Conservation (phyloP, 1,140 invertebrate genomes). For the Neoseiulus cucumeris region DNA sequence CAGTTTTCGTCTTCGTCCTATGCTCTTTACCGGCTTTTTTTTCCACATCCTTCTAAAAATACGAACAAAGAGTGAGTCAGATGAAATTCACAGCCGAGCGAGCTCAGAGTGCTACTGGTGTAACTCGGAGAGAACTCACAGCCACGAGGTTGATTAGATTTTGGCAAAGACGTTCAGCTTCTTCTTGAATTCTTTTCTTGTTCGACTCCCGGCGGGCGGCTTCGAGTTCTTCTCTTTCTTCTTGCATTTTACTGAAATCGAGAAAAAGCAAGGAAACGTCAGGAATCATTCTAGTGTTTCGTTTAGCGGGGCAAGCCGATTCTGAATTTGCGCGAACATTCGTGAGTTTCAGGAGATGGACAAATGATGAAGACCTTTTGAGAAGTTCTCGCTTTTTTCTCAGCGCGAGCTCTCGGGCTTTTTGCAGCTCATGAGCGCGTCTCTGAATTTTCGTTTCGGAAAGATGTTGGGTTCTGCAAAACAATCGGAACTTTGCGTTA, state of each 20-base stretch:
- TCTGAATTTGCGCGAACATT: not conserved
- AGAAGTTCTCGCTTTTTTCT: not conserved
- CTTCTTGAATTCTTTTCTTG: not conserved
- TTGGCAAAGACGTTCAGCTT: not conserved
- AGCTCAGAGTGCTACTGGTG: too few relatives aligned
- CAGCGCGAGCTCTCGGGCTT: not conserved
- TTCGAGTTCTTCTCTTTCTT: not conserved
- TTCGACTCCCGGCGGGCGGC: not conserved
- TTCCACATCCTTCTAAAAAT: too few relatives aligned
- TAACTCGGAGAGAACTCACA: not conserved
- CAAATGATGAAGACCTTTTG: not conserved
- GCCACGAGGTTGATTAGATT: not conserved
- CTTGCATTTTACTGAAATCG: constrained; percentile 1
- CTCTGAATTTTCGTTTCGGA: not conserved
- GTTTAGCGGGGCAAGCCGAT: too few relatives aligned
- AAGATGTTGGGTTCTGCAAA: not conserved
- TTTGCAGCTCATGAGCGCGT: not conserved
- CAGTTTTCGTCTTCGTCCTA: too few relatives aligned
- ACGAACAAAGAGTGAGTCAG: too few relatives aligned
- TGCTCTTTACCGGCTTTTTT: too few relatives aligned
- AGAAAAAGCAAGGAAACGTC: not conserved
- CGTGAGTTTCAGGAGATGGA: not conserved
- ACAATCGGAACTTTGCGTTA: not conserved
- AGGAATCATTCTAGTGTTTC: not conserved
- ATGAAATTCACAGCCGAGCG: too few relatives aligned